Percentiles rank a stretch among this genome's conserved stretches.
Conservation (phyloP, 2,888 invertebrate species). For the Platypus cylindrus region DNA sequence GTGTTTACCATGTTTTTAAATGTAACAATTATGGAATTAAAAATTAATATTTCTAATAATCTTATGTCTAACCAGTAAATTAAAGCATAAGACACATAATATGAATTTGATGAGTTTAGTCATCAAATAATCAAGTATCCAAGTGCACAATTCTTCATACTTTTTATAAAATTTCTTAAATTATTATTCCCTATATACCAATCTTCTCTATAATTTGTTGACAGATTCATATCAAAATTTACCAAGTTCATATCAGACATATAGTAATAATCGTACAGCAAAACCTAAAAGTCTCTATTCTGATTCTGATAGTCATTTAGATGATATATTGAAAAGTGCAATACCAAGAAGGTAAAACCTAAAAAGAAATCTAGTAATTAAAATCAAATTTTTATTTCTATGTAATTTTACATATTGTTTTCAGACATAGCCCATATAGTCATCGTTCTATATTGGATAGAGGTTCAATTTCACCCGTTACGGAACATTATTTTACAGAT, state of each 20-base stretch:
- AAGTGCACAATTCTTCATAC: background rate
- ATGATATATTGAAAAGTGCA: slow-evolving; percentile 29
- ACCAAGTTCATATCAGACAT: slow-evolving; percentile 32
- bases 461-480: slow-evolving; percentile 26
- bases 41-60: no score
- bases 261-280: slow-evolving; percentile 27
- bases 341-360: slow-evolving; percentile 34
- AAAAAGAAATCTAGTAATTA: no score
- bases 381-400: no score
- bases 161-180: no score
- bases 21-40: no score
- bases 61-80: no score
- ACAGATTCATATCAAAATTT: slow-evolving; percentile 13
- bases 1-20: no score
- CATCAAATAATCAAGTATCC: background rate
- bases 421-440: slow-evolving; percentile 27
- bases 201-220: no score
- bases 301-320: slow-evolving; percentile 28
- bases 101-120: no score
- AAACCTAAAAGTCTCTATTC: slow-evolving; percentile 27
- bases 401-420: slow-evolving; percentile 12
- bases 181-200: background rate
- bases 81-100: no score
- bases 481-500: slow-evolving; percentile 22
- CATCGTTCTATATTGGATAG: slow-evolving; percentile 25